phyloP scores from a whole-genome alignment of 2,113 vertebrate species.

The Menura novaehollandiae region DNA sequence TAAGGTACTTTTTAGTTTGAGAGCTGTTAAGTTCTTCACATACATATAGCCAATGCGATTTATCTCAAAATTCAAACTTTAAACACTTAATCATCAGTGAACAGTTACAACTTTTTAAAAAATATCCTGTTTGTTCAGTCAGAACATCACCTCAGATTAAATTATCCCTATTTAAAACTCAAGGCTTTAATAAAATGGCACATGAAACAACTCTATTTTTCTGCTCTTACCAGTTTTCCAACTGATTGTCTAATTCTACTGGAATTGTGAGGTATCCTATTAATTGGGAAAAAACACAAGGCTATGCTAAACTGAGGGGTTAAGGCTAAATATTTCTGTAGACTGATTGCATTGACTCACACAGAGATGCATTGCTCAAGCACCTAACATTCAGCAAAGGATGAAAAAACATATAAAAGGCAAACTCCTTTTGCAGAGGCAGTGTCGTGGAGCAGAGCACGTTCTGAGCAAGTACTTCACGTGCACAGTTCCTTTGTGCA shows the following conservation, averaged over 20 bases:
- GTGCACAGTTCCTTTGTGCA: not conserved
- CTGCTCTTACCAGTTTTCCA: not conserved
- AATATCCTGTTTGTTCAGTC: not conserved
- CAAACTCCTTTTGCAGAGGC: not conserved
- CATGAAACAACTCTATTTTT: not conserved
- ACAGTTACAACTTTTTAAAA: not conserved
- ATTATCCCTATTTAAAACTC: not conserved
- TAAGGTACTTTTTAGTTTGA: not conserved
- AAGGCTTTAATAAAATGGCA: not conserved
- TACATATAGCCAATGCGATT: not conserved
- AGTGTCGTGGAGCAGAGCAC: fast-evolving
- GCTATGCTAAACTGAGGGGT: not conserved
- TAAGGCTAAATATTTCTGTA: not conserved
- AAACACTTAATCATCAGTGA: not conserved
- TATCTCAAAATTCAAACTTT: not conserved
- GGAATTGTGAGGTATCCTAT: not conserved
- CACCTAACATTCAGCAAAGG: not conserved
- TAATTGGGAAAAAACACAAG: not conserved
- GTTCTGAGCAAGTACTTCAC: not conserved
- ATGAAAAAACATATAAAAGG: not conserved
- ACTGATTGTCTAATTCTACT: not conserved
- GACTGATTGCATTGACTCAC: not conserved
- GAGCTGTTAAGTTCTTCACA: not conserved
- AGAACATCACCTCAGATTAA: not conserved
- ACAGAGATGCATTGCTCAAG: not conserved